Conservation (phyloP, 2,888 invertebrate genomes). For the Morpho deidamia region DNA sequence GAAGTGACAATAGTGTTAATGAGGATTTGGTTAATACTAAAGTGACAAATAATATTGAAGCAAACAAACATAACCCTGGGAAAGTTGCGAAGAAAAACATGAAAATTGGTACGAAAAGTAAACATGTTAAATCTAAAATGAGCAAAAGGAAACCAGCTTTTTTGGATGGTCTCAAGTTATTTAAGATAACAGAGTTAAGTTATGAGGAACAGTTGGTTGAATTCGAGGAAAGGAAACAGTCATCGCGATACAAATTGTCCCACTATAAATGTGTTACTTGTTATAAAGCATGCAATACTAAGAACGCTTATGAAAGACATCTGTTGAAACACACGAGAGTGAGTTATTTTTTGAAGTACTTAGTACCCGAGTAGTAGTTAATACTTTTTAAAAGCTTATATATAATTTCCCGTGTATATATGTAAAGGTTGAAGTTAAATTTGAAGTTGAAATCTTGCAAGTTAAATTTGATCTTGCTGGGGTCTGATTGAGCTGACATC, state of each 20-base stretch:
- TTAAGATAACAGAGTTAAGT: background rate
- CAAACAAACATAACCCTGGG: no score
- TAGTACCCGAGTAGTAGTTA: background rate
- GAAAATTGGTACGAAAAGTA: background rate
- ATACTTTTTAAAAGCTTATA: no score
- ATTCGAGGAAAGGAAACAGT: background rate
- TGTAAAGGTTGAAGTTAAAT: no score
- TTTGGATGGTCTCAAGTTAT: background rate
- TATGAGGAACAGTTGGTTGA: background rate
- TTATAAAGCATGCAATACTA: background rate
- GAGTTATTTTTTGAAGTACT: background rate
- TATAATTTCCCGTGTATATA: no score
- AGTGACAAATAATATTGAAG: no score
- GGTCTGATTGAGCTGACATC: no score
- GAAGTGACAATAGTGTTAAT: background rate
- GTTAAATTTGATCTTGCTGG: no score
- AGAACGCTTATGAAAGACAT: background rate
- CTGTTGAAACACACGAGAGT: conserved; percentile 1
- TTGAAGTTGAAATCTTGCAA: no score
- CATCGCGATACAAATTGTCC: background rate
- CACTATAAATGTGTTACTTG: background rate
- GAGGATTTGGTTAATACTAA: background rate
- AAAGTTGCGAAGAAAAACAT: background rate
- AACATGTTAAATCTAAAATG: background rate
- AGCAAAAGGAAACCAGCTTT: background rate